These are phyloP conservation scores for Nyctalus aviator DNA, from an alignment of 2,797 vertebrate species.

Conservation along the genomic window DNA sequence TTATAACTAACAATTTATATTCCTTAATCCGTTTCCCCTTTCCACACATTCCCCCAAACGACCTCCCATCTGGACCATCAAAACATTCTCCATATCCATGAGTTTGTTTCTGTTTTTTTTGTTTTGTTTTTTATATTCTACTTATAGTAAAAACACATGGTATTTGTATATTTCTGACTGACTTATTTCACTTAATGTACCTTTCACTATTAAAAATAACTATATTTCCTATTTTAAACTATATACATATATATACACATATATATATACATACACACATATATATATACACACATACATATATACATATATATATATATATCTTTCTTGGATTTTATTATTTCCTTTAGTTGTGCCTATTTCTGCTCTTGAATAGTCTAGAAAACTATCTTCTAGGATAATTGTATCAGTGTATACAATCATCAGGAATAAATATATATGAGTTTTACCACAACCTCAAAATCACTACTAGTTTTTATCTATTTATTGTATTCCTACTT, in stretches of 20 bases:
- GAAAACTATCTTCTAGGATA: neutral
- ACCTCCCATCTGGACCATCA: neutral
- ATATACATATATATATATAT: too few relatives aligned
- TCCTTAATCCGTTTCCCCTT: neutral
- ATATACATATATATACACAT: too few relatives aligned
- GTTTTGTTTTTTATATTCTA: neutral
- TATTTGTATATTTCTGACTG: neutral
- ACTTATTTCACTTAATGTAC: neutral
- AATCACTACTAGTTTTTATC: slow-evolving; percentile 12
- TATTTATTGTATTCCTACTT: neutral
- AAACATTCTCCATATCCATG: neutral
- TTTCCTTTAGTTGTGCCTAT: slow-evolving; percentile 14
- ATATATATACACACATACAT: too few relatives aligned
- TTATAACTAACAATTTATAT: neutral
- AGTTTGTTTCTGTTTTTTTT: too few relatives aligned
- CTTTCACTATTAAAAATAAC: slow-evolving; percentile 1
- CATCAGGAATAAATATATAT: slow-evolving; percentile 17
- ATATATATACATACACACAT: too few relatives aligned
- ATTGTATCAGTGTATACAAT: neutral
- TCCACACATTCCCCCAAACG: neutral
- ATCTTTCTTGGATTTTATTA: neutral
- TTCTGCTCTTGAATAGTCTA: slow-evolving; percentile 24
- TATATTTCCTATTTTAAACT: neutral
- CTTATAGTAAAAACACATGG: neutral
- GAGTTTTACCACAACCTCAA: slow-evolving; percentile 10